Evolutionary conservation across 2,888 invertebrate species (phyloP), one percentile per base, ranked within the genome.

Genomic region (Pyrochroa serraticornis): DNA sequence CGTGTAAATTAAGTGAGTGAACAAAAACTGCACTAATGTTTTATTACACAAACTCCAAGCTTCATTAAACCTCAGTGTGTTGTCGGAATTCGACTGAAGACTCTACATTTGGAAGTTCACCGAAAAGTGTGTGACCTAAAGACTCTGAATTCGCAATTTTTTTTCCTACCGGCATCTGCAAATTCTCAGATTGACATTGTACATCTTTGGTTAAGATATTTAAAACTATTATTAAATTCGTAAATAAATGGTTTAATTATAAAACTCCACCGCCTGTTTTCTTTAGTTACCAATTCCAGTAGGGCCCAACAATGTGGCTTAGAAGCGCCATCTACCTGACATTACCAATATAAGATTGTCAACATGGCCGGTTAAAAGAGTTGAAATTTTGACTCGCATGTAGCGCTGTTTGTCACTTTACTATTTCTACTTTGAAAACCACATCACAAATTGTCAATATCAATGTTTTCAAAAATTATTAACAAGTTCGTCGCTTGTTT

Each of bases 231-330:
- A 71, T 70, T 70, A 70, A 65, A 64, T 71, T 71, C 70, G 70
- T 65, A 68, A 71, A 72, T 75, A 74, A 73, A 74, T 75, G 75
- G 72, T 74, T 75, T 75, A 73, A 71, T 71, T 74, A 73, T 60
- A 60, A 53, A 34, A 45, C 22, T 2, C 22, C 22, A 22, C 22
- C 22, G 5, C 22, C 3, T 22, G 22, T 22, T 22, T 22, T 22
- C 22, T 22, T 22, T 5, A 22, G 5, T 3, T 22, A n/a, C n/a
- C n/a, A n/a, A n/a, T n/a, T n/a, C n/a, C n/a, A n/a, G n/a, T n/a
- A n/a, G n/a, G n/a, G n/a, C n/a, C n/a, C n/a, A n/a, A n/a, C n/a
- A n/a, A n/a, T n/a, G n/a, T n/a, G n/a, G n/a, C n/a, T n/a, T n/a
- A n/a, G n/a, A n/a, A n/a, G n/a, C n/a, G n/a, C n/a, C n/a, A n/a